Evolutionary conservation across 2,888 invertebrate species (phyloP).

Genomic region (Trachelus stipa): DNA sequence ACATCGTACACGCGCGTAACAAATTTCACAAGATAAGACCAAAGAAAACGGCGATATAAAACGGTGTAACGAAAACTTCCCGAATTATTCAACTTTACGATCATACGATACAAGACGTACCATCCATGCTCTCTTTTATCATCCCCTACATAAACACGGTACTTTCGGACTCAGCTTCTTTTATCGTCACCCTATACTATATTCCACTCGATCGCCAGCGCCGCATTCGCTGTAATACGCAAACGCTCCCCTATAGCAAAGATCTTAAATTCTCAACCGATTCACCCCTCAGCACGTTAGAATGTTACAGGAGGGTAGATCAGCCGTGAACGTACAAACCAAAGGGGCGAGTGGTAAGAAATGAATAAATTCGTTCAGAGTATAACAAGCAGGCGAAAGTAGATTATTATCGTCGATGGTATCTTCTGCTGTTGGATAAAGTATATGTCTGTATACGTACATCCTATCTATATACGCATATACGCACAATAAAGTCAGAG

Average conservation of each 20-base stretch:
- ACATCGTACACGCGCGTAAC: neutral
- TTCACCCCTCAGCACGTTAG: neutral
- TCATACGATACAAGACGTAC: neutral
- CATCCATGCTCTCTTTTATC: neutral
- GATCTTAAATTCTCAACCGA: neutral
- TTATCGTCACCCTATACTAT: neutral
- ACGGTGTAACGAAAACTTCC: neutral
- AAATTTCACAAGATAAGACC: neutral
- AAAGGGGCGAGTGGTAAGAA: constrained; percentile 2
- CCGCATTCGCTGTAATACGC: neutral
- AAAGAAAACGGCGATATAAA: neutral
- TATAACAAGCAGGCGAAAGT: constrained; percentile 30
- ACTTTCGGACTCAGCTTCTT: neutral
- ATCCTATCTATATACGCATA: neutral
- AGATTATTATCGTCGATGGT: constrained; percentile 27
- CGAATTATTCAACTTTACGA: neutral
- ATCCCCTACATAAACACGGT: neutral
- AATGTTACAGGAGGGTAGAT: constrained; percentile 20
- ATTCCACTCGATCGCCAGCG: neutral
- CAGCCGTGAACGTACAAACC: constrained; percentile 11
- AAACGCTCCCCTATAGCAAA: neutral
- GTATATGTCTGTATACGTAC: neutral
- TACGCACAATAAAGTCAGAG: constrained; percentile 13
- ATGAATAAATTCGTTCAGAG: constrained; percentile 24
- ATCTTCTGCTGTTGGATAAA: neutral